phyloP scores from a whole-genome alignment of 2,888 invertebrate species.

The Cephus nigrinus region DNA sequence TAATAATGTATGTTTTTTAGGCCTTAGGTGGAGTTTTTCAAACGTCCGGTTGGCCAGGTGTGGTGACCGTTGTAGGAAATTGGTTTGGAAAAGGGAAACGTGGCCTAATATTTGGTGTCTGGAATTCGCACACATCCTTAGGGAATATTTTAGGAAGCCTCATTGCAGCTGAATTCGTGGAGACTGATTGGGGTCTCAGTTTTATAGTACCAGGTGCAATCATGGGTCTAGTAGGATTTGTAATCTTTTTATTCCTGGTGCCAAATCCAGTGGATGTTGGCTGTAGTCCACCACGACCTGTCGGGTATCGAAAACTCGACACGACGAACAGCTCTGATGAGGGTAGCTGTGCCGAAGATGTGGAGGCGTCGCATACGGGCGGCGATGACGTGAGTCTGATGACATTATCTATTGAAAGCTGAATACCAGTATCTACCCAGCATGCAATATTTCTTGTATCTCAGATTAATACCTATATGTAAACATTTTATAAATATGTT shows the following conservation, averaged over 20 bases:
- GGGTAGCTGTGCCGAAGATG: conserved; percentile 40
- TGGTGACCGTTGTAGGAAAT: conserved; percentile 91
- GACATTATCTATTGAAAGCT: neutral
- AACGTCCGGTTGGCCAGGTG: conserved; percentile 97
- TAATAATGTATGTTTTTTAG: conserved; percentile 61
- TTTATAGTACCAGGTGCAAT: conserved; percentile 92
- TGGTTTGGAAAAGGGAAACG: conserved; percentile 95
- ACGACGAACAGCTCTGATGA: conserved; percentile 54
- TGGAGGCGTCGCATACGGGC: conserved; percentile 30
- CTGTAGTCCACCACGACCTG: conserved; percentile 64
- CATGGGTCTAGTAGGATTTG: conserved; percentile 77
- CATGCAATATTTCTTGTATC: neutral
- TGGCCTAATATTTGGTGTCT: conserved; percentile 93
- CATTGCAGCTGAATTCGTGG: conserved; percentile 90
- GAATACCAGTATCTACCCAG: neutral
- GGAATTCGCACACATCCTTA: conserved; percentile 97
- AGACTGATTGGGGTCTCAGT: conserved; percentile 88
- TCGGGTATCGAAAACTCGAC: conserved; percentile 51
- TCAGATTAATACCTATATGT: neutral
- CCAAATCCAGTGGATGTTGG: conserved; percentile 86
- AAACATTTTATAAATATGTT: neutral
- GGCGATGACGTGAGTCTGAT: conserved; percentile 54
- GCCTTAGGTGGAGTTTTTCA: conserved; percentile 87
- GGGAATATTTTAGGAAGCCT: conserved; percentile 94
- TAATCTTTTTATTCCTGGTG: conserved; percentile 86